These are phyloP conservation scores for Congeria kusceri DNA, from an alignment of 2,888 invertebrate genomes.

Conservation along the genomic window DNA sequence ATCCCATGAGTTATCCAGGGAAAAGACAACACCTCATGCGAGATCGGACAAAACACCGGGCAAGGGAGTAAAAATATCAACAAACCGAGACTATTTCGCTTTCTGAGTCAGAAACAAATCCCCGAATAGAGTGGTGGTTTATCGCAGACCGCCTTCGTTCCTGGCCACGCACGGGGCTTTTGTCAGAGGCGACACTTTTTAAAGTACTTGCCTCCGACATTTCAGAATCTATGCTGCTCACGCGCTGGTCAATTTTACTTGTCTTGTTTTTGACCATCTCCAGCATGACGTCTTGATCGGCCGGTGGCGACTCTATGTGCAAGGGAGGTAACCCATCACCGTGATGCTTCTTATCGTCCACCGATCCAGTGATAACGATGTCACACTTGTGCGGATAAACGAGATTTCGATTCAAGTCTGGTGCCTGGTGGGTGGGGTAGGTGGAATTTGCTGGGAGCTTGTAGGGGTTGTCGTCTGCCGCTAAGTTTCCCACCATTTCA, in stretches of 20 bases:
- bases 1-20: not conserved
- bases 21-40: not conserved
- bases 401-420: conserved; percentile 71
- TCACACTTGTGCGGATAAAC: conserved; percentile 72
- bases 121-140: conserved; percentile 90
- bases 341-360: conserved; percentile 40
- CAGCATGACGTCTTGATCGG: conserved; percentile 93
- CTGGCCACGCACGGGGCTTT: conserved; percentile 50
- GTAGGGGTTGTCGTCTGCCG: conserved; percentile 36
- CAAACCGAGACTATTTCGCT: conserved; percentile 95
- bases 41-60: conserved; percentile 3
- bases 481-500: conserved; percentile 71
- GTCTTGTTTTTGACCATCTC: conserved; percentile 96
- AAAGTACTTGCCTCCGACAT: conserved; percentile 88
- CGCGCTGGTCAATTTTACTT: conserved; percentile 86
- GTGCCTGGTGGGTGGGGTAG: conserved; percentile 22
- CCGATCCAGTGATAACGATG: conserved; percentile 76
- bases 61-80: conserved; percentile 9
- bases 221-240: conserved; percentile 96
- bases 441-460: conserved; percentile 10
- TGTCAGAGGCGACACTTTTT: conserved; percentile 82
- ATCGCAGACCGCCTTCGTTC: conserved; percentile 74
- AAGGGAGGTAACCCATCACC: conserved; percentile 78
- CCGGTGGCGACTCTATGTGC: conserved; percentile 44
- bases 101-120: conserved; percentile 97